Conservation (phyloP, 2,888 invertebrate genomes). For the Steinernema carpocapsae region DNA sequence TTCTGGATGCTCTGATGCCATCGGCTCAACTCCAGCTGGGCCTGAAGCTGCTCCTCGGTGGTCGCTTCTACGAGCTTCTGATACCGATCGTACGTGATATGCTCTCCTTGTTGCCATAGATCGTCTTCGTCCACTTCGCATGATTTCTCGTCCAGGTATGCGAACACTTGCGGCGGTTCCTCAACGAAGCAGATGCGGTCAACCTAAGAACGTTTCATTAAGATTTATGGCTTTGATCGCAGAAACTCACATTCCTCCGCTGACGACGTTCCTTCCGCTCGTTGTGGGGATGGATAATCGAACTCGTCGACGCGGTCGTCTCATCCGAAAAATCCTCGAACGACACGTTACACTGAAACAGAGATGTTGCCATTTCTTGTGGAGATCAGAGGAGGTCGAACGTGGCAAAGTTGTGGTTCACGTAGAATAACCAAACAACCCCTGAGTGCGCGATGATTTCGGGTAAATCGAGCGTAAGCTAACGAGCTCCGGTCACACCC, state of each 20-base stretch:
- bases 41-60: conserved; percentile 39
- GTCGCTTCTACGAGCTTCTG: conserved; percentile 40
- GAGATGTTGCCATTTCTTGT: conserved; percentile 18
- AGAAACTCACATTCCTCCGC: conserved; percentile 45
- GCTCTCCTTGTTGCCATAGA: conserved; percentile 47
- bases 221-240: background rate
- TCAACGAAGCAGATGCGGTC: conserved; percentile 48
- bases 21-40: conserved; percentile 40
- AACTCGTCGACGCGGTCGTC: conserved; percentile 46
- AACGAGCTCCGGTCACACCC: background rate
- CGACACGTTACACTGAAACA: conserved; percentile 48
- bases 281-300: conserved; percentile 46
- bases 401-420: background rate
- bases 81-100: conserved; percentile 47
- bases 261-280: conserved; percentile 42
- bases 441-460: background rate
- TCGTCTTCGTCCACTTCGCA: conserved; percentile 42
- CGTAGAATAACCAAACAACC: conserved; percentile 19
- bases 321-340: conserved; percentile 49
- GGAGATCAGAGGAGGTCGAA: background rate
- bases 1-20: conserved; percentile 44
- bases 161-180: conserved; percentile 51
- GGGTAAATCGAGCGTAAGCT: background rate
- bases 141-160: conserved; percentile 52
- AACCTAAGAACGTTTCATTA: conserved; percentile 31